Evolutionary conservation across 2,888 invertebrate species (phyloP).

Genomic region (Callyntrura guangdongensis): DNA sequence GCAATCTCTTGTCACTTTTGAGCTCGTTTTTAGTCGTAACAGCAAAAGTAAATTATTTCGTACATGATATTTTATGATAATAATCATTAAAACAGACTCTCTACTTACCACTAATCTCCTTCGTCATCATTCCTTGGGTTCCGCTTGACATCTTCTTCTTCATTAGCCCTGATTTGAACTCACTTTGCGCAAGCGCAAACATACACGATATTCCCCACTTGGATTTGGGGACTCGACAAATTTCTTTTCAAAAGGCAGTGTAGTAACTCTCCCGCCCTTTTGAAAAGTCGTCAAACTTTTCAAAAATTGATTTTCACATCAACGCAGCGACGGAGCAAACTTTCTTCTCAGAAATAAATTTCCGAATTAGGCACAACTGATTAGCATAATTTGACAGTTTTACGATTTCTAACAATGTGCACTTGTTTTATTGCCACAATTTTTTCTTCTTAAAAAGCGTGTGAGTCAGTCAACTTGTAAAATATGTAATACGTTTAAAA

Average conservation of each 20-base stretch:
- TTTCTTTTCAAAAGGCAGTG: not conserved
- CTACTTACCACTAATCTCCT: constrained; percentile 84
- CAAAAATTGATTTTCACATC: not conserved
- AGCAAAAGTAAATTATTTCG: not conserved
- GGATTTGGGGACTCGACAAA: not conserved
- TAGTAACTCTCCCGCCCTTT: too few relatives aligned
- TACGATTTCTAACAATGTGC: too few relatives aligned
- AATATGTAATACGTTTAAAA: not conserved
- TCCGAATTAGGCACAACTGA: too few relatives aligned
- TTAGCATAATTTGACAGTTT: too few relatives aligned
- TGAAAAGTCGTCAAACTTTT: not conserved
- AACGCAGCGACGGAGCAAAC: too few relatives aligned
- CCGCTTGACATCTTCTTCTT: constrained; percentile 82
- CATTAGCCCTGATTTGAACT: constrained; percentile 74
- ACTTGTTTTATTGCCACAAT: not conserved
- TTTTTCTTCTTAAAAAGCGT: not conserved
- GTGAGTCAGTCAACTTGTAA: too few relatives aligned
- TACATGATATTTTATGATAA: not conserved
- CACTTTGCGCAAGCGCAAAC: constrained; percentile 10
- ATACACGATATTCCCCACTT: not conserved
- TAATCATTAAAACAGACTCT: not conserved
- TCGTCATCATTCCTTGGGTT: constrained; percentile 83
- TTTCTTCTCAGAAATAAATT: too few relatives aligned
- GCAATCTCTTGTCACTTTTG: not conserved
- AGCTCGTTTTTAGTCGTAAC: not conserved